Conservation (phyloP, 2,797 vertebrate species). For the Clarias fuscus region DNA sequence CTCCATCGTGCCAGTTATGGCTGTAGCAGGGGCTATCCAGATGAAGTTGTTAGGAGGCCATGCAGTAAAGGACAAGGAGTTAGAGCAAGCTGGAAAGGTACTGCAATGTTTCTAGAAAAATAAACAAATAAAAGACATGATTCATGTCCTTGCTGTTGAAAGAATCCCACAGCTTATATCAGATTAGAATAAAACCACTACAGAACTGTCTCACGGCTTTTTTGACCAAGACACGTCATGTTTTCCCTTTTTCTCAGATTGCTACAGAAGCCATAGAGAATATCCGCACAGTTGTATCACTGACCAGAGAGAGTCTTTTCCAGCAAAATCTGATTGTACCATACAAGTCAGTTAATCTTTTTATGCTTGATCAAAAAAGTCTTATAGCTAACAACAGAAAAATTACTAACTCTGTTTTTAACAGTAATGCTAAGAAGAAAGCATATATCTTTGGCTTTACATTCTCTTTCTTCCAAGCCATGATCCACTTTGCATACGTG, state of each 20-base stretch:
- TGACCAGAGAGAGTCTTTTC: slow-evolving; percentile 87
- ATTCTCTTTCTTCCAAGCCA: slow-evolving; percentile 90
- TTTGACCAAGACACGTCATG: not conserved
- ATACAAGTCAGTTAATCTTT: slow-evolving; percentile 79
- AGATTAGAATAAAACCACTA: not conserved
- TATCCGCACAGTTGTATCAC: slow-evolving; percentile 90
- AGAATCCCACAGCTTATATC: not conserved
- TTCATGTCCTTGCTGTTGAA: not conserved
- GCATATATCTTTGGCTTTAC: slow-evolving; percentile 88
- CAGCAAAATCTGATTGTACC: slow-evolving; percentile 81
- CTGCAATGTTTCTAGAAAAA: slow-evolving; percentile 7
- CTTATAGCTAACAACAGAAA: not conserved
- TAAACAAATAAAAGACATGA: not conserved
- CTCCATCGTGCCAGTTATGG: slow-evolving; percentile 85
- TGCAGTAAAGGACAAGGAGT: slow-evolving; percentile 87
- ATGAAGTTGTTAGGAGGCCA: slow-evolving; percentile 87
- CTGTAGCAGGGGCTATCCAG: slow-evolving; percentile 83
- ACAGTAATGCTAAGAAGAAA: slow-evolving; percentile 87
- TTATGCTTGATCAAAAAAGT: not conserved
- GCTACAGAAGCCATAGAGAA: slow-evolving; percentile 95
- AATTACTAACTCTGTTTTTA: not conserved
- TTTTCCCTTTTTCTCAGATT: slow-evolving; percentile 70
- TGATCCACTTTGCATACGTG: slow-evolving; percentile 96
- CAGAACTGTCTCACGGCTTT: not conserved
- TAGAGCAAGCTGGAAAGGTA: slow-evolving; percentile 93